These are phyloP conservation scores for Rotaria magnacalcarata DNA, from an alignment of 2,888 invertebrate species.

Conservation along the genomic window DNA sequence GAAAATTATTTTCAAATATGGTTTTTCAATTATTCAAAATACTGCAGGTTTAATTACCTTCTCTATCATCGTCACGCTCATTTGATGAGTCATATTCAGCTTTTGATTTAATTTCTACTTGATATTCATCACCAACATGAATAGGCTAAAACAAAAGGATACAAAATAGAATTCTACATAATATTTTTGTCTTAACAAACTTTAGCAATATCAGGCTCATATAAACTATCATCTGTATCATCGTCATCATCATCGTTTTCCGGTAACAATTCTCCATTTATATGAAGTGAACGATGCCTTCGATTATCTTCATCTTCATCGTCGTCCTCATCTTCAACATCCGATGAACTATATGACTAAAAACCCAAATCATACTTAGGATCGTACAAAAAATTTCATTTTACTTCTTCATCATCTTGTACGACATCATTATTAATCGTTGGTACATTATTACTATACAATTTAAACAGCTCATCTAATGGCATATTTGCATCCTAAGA, in stretches of 20 bases:
- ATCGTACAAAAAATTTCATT: neutral
- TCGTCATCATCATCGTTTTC: neutral
- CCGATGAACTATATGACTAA: neutral
- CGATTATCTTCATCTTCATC: neutral
- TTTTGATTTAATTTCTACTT: neutral
- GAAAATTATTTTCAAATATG: too few species aligned
- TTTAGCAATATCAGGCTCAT: neutral
- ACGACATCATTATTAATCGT: neutral
- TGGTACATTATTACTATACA: neutral
- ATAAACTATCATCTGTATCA: constrained; percentile 7
- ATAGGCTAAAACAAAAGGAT: neutral
- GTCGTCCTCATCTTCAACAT: neutral
- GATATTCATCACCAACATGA: neutral
- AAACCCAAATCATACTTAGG: neutral
- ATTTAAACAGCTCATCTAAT: neutral
- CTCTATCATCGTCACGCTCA: neutral
- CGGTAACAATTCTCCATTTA: neutral
- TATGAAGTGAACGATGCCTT: neutral
- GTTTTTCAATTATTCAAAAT: too few species aligned
- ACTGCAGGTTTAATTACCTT: neutral
- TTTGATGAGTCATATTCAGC: neutral
- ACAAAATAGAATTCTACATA: neutral
- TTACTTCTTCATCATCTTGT: neutral
- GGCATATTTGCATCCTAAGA: neutral
- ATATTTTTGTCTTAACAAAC: neutral